Evolutionary conservation across 2,113 vertebrate species (phyloP).

Genomic region (Dasyurus viverrinus): DNA sequence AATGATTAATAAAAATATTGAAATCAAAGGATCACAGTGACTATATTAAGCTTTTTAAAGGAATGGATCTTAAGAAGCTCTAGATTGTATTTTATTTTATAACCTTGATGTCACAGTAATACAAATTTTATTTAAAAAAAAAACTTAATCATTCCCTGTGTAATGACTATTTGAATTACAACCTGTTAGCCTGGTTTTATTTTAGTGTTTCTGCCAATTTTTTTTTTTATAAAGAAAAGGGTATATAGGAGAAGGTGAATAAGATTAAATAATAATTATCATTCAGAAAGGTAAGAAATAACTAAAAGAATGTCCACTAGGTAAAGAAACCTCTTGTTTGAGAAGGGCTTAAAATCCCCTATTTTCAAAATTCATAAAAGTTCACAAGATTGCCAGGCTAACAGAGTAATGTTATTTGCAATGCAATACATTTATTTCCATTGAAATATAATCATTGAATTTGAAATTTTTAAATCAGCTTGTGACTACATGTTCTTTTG

Average conservation of each 20-base stretch:
- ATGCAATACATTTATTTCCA: neutral
- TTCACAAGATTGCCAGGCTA: constrained; percentile 37
- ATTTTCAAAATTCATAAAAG: neutral
- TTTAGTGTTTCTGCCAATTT: constrained; percentile 42
- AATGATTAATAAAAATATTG: constrained; percentile 81
- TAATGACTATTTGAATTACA: constrained; percentile 49
- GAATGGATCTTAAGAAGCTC: neutral
- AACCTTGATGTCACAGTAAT: constrained; percentile 3
- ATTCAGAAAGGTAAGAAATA: constrained; percentile 49
- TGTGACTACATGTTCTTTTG: neutral
- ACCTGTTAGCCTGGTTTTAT: constrained; percentile 49
- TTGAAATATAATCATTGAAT: constrained; percentile 7
- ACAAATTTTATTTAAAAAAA: constrained; percentile 19
- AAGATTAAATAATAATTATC: constrained; percentile 8
- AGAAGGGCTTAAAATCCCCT: neutral
- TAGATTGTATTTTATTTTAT: constrained; percentile 14
- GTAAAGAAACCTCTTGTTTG: constrained; percentile 24
- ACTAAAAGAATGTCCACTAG: neutral
- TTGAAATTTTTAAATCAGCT: neutral
- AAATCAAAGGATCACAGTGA: neutral
- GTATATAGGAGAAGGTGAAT: neutral
- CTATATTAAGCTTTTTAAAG: neutral
- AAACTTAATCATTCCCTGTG: constrained; percentile 29
- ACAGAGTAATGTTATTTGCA: constrained; percentile 46
- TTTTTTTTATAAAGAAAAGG: constrained; percentile 49